phyloP scores from a whole-genome alignment of 2,888 invertebrate genomes.

The Parasteatoda lunata region DNA sequence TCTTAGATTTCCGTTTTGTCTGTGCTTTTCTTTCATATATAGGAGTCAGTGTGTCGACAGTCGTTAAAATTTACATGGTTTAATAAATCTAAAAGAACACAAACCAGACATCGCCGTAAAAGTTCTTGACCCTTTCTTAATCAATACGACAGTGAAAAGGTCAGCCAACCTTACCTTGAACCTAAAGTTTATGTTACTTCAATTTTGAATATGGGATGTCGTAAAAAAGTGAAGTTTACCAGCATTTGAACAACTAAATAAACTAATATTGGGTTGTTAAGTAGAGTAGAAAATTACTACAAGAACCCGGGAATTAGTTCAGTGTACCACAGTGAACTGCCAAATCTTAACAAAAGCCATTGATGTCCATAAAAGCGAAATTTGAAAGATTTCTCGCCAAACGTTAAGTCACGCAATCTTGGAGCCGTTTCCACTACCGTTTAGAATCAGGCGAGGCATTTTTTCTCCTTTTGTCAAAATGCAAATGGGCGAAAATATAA shows the following conservation, averaged over 20 bases:
- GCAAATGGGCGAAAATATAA: conserved; percentile 25
- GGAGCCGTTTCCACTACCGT: conserved; percentile 31
- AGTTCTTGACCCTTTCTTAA: not conserved
- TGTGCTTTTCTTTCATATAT: too few relatives aligned
- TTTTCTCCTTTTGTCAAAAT: conserved; percentile 9
- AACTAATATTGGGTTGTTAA: not conserved
- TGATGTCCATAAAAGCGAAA: conserved; percentile 50
- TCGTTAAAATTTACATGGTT: not conserved
- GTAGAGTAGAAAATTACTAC: conserved; percentile 49
- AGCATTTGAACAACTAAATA: not conserved
- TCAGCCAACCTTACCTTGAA: not conserved
- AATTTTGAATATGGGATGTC: not conserved
- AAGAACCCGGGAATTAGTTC: conserved; percentile 12
- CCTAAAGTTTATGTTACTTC: not conserved
- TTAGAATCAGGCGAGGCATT: conserved; percentile 19
- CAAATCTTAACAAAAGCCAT: conserved; percentile 14
- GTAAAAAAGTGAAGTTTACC: conserved; percentile 12
- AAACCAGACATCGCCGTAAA: too few relatives aligned
- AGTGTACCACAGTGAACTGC: conserved; percentile 16
- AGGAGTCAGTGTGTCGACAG: not conserved
- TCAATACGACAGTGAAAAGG: not conserved
- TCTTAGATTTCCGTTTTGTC: too few relatives aligned
- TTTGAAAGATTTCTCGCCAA: conserved; percentile 33
- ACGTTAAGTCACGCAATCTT: conserved; percentile 29
- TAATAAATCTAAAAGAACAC: not conserved